Base-by-base conservation (phyloP, 2,113 vertebrate genomes). In the Pseudopodoces humilis region DNA sequence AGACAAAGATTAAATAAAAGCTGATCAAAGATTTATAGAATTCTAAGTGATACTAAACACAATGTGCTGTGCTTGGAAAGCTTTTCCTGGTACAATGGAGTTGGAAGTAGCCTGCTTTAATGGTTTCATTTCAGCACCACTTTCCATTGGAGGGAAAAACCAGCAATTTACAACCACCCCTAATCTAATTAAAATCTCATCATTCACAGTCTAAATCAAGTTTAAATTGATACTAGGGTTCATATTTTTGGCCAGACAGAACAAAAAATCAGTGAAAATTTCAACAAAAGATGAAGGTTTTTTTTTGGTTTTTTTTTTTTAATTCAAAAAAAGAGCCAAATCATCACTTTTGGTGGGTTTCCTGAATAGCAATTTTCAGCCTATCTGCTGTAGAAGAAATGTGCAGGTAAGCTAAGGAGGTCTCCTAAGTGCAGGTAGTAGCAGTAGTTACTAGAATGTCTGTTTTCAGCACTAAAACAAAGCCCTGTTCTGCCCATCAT, bases 11-110 rank as follows among this genome's bases (percentile, higher is more conserved):
- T 98, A 98, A 98, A 98, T 98, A 97, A 98, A 98, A 97, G 83
- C 94, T 97, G 97, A 97, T 98, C 77, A 98, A 98, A 98, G 96
- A 97, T 98, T 98, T 97, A 98, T 96, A 64, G 97, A 97, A 98
- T 97, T 97, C 95, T 96, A 92, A 98, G 94, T 94, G 97, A 97
- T 97, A 95, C 93, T 98, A 97, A 97, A 97, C 97, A 92, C 80
- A 88, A 83, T 92, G 85, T 90, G 69, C 89, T 92, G 72, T 90
- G 91, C 76, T 86, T 94, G 72, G 79, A 88, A 94, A 96, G 87
- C 76, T 88, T 95, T 94, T 63, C 56, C 55, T 86, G 63, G 55
- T 87, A 72, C 78, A 91, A 89, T 39, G 53, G 67, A 86, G 79
- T 80, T 70, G 80, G 80, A 95, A 91, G 63, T 21, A 20, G 46